Base-by-base conservation (phyloP, 2,797 vertebrate genomes). In the Enteromius thamalakanensis region DNA sequence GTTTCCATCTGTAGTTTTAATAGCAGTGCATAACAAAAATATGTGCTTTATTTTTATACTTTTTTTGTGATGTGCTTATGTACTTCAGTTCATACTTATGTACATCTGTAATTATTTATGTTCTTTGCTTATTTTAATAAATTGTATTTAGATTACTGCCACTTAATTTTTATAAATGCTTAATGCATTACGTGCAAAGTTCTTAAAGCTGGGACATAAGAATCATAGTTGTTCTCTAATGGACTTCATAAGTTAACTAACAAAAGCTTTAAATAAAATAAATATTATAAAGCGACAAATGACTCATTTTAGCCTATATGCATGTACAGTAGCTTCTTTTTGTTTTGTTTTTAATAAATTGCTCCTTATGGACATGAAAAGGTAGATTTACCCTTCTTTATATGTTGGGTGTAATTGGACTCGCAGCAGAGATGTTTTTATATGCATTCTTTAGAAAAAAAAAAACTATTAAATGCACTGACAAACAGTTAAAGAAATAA, bases 81-180 rank as follows among this genome's bases (percentile, higher is more conserved):
- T 49, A 12, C 76, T 80, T 47, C 62, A 32, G 7, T 62, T 62
- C 26, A 62, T 62, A 7, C 14, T 15, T 62, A 15, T 62, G 60
- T 29, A 82, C 85, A 88, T 86, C 90, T 91, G 90, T 90, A 87
- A 89, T 92, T 93, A 92, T 89, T 89, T 91, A 87, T 91, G 85
- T 89, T 75, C 49, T 45, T 23, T 65, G 37, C 58, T 14, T 15
- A 29, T 62, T 67, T 79, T 51, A 14, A 45, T 81, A 37, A 55
- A 53, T 58, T 26, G 19, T 51, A 64, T 79, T 60, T 75, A 75
- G 72, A 55, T 32, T 55, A 37, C 19, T 37, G 71, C 11, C 32
- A 37, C 29, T 55, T 55, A 0, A 37, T 58, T 34, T 75, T 58
- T 12, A 37, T 8, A 55, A 55, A 75, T 55, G 26, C 8, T 29